Base-by-base conservation (phyloP, 2,888 invertebrate genomes). In the Pseudoips prasinana region DNA sequence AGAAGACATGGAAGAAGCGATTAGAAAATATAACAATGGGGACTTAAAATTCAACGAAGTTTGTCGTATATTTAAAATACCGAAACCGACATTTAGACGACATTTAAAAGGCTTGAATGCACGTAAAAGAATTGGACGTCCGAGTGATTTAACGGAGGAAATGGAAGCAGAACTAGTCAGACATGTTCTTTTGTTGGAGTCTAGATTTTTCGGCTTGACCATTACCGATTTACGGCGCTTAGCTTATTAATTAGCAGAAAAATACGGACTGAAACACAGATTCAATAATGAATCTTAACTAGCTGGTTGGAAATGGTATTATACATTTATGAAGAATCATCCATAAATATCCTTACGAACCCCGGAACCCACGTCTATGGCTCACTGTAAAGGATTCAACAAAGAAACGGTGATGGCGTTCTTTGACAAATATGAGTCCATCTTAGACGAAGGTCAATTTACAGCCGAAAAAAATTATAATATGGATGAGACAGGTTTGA, bases 401-500 rank as follows among this genome's bases (percentile, higher is more conserved):
- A 46, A 39, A 42, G 33, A 39, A 18, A 23, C 28, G 20, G 40
- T 51, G 7, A 38, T 28, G 9, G 32, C 32, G 11, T 51, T 44
- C 24, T 44, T 44, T 27, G 32, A 37, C 20, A 37, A 41, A 25
- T 39, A 33, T 25, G 42, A 41, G 34, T 25, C 25, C 8, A 32
- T 55, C 29, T 18, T 46, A 17, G 35, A 48, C 9, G 28, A 22
- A 39, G 9, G 35, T 9, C 33, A 34, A 19, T 53, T 58, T 49
- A 19, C 39, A 24, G 40, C 48, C n/a, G 26, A 48, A 19, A 31
- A 50, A 33, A 46, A 37, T 2, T 46, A 49, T 29, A 52, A 53
- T 27, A 33, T 48, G 27, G 47, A 51, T 20, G 45, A 46, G 27
- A 48, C 47, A 25, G 33, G 25, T 14, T 29, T 43, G 14, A 35